Conservation (phyloP, 2,113 vertebrate genomes). For the Hemibagrus wyckioides region DNA sequence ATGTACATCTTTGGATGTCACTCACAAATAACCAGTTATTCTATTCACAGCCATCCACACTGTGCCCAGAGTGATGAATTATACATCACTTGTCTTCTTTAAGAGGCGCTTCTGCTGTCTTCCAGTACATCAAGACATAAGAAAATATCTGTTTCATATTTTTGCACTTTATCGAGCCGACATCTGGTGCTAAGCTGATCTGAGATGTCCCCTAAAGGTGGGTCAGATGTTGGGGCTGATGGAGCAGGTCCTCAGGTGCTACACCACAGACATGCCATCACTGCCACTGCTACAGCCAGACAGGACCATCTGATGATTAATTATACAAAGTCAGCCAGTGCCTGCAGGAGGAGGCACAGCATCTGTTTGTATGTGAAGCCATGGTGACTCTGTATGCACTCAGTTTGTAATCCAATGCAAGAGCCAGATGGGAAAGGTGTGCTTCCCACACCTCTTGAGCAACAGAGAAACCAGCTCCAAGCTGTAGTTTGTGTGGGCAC, state of each 20-base stretch:
- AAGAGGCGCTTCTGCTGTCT: background rate
- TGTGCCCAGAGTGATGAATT: background rate
- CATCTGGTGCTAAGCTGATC: background rate
- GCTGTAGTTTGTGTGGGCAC: conserved; percentile 14
- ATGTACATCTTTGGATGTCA: background rate
- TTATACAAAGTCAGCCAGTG: conserved; percentile 19
- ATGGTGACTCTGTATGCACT: background rate
- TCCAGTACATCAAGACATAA: background rate
- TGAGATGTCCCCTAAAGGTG: background rate
- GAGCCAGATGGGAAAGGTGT: conserved; percentile 19
- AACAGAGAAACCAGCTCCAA: conserved; percentile 29
- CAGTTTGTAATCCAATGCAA: background rate
- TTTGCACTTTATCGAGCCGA: background rate
- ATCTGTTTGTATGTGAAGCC: conserved; percentile 36
- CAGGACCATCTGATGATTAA: conserved; percentile 37
- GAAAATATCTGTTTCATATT: background rate
- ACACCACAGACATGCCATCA: background rate
- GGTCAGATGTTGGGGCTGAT: background rate
- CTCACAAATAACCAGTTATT: background rate
- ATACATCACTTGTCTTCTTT: background rate
- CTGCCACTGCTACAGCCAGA: background rate
- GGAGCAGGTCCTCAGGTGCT: background rate
- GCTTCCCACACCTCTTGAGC: conserved; percentile 38
- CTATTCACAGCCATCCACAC: background rate
- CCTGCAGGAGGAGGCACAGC: conserved; percentile 17